Evolutionary conservation across 2,113 vertebrate genomes (phyloP), one percentile per base, ranked within the genome.

Genomic region (Strigops habroptila): DNA sequence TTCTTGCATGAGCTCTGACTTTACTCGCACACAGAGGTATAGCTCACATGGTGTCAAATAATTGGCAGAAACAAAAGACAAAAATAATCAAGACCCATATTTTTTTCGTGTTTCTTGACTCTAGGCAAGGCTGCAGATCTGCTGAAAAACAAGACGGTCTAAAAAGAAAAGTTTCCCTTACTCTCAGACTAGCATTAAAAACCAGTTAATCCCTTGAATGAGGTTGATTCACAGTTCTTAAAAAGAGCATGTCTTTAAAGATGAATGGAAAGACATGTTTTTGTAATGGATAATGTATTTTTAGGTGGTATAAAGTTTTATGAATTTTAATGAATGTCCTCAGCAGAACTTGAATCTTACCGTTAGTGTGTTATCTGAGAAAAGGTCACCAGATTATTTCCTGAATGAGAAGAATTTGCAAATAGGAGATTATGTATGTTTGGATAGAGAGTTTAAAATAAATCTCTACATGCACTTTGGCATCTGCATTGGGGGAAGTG

Each of bases 391-490:
- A 68, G 39, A 63, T 59, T 57, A 59, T 19, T 70, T 79, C 48
- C 63, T 74, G 17, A 68, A 74, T 1, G 7, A 1, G 1, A 85
- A 39, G 23, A 25, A 39, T 73, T 86, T 69, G 41, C 39, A 79
- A 85, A 41, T 24, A 25, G 28, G 28, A 79, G 16, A 14, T 59
- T 44, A 21, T 19, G 12, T 5, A 37, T 35, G 8, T 55, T 86
- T 80, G 46, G 51, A 39, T 67, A 69, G 24, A 63, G 49, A 90
- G 43, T 71, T 88, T 52, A 69, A 75, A 88, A 51, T 60, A n/a
- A 43, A 30, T 44, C 53, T 48, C 7, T 19, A 9, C 1, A 0
- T 43, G 44, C n/a, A 4, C 9, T 52, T 30, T 0, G 13, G 53
- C 30, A 2, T 41, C 74, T 65, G 41, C 39, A 19, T n/a, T 25